Conservation (phyloP, 1,140 invertebrate genomes). For the Trachymyrmex cornetzi region DNA sequence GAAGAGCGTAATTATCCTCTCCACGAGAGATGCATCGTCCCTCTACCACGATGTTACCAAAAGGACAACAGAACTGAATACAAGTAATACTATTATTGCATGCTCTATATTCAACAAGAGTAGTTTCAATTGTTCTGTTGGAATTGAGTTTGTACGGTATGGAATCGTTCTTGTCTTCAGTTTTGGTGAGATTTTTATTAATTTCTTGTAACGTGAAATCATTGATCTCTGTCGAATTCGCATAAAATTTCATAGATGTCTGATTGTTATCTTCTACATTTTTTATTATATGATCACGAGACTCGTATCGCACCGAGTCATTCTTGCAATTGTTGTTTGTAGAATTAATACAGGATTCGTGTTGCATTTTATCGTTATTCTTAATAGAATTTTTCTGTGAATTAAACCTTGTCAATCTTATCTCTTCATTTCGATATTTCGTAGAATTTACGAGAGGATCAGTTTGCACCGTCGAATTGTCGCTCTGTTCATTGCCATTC, state of each 20-base stretch:
- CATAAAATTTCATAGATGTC: not conserved
- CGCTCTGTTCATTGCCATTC: not conserved
- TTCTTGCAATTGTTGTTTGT: not conserved
- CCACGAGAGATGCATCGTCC: slow-evolving; percentile 28
- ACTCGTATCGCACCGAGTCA: not conserved
- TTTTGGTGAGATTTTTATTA: not conserved
- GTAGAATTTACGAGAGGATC: not conserved
- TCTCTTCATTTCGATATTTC: not conserved
- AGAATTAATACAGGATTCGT: not conserved
- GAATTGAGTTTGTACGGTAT: too few relatives aligned
- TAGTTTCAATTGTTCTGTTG: not conserved
- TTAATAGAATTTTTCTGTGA: not conserved
- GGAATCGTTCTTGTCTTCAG: not conserved
- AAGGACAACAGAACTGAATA: slow-evolving; percentile 55
- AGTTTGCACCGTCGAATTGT: not conserved
- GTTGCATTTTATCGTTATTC: not conserved
- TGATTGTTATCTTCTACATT: not conserved
- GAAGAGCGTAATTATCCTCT: slow-evolving; percentile 4
- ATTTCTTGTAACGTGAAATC: not conserved
- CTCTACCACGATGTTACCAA: rapidly evolving
- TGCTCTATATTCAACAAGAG: not conserved
- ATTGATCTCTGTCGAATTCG: not conserved
- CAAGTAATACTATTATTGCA: not conserved
- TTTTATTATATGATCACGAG: not conserved
- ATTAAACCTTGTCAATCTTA: not conserved